phyloP scores from a whole-genome alignment of 1,140 invertebrate species.

The Polypedilum vanderplanki region DNA sequence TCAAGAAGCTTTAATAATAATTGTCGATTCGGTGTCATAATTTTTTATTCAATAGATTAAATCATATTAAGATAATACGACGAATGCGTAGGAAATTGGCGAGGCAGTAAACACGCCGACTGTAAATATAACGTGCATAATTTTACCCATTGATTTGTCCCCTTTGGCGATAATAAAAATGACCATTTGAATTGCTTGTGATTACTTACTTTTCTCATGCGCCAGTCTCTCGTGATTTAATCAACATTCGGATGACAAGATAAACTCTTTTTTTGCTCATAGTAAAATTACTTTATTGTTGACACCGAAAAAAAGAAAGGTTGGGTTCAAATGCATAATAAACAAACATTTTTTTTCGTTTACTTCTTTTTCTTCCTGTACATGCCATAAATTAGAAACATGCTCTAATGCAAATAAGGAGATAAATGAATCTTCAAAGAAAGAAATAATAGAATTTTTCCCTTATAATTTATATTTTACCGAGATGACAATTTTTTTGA shows the following conservation, averaged over 20 bases:
- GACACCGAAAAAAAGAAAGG: not conserved
- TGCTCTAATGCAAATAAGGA: not conserved
- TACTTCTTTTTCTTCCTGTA: not conserved
- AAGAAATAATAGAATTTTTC: too few species aligned
- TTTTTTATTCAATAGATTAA: not conserved
- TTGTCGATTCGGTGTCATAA: not conserved
- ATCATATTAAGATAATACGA: not conserved
- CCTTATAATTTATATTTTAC: too few species aligned
- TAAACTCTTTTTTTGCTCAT: not conserved
- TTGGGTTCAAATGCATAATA: conserved; percentile 11
- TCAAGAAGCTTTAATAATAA: not conserved
- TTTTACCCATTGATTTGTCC: not conserved
- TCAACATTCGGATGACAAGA: not conserved
- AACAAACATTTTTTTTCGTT: not conserved
- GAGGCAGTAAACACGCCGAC: not conserved
- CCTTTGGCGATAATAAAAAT: not conserved
- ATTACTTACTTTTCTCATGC: not conserved
- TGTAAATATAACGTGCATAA: not conserved
- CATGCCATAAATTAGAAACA: not conserved
- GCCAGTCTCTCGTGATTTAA: not conserved
- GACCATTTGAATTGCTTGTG: not conserved
- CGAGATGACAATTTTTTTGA: too few species aligned
- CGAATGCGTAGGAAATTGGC: not conserved
- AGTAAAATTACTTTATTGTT: not conserved
- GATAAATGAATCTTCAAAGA: too few species aligned